Conservation (phyloP, 1,140 invertebrate species). For the Drosophila ficusphila region DNA sequence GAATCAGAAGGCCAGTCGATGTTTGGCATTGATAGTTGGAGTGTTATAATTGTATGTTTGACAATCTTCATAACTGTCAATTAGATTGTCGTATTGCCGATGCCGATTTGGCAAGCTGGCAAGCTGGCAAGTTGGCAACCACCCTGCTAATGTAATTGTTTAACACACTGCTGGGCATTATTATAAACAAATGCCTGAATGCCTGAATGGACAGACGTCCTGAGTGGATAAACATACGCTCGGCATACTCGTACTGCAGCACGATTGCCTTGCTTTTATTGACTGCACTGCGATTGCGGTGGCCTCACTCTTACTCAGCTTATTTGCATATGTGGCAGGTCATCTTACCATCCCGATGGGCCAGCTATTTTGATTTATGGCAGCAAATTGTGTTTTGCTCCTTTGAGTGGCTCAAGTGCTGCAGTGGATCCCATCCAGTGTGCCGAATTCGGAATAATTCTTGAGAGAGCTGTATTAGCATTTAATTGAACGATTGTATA, state of each 20-base stretch:
- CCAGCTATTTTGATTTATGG: conserved; percentile 37
- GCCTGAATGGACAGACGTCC: not conserved
- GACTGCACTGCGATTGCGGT: conserved; percentile 60
- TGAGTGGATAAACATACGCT: conserved; percentile 16
- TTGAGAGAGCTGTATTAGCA: conserved; percentile 20
- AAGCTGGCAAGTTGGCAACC: conserved; percentile 1
- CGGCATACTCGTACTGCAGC: conserved; percentile 10
- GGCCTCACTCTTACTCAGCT: not conserved
- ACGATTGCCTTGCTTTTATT: conserved; percentile 70
- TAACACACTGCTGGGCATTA: conserved; percentile 75
- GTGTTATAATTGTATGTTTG: conserved; percentile 81
- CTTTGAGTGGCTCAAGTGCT: conserved; percentile 1
- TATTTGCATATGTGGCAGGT: conserved; percentile 33
- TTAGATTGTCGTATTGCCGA: conserved; percentile 67
- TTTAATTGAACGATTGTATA: conserved; percentile 23
- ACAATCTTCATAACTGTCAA: conserved; percentile 83
- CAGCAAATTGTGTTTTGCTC: conserved; percentile 28
- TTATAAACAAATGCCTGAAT: conserved; percentile 74
- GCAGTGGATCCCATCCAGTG: not conserved
- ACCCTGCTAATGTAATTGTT: conserved; percentile 70
- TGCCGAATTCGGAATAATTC: conserved; percentile 16
- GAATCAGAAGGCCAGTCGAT: conserved; percentile 51
- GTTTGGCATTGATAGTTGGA: conserved; percentile 57
- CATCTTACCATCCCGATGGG: conserved; percentile 11
- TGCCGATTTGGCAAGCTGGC: not conserved